Percentiles rank a stretch among this genome's conserved stretches.
These are phyloP conservation scores for Drosophila aff. DNA, from an alignment of 1,140 invertebrate species.

Conservation along the genomic window DNA sequence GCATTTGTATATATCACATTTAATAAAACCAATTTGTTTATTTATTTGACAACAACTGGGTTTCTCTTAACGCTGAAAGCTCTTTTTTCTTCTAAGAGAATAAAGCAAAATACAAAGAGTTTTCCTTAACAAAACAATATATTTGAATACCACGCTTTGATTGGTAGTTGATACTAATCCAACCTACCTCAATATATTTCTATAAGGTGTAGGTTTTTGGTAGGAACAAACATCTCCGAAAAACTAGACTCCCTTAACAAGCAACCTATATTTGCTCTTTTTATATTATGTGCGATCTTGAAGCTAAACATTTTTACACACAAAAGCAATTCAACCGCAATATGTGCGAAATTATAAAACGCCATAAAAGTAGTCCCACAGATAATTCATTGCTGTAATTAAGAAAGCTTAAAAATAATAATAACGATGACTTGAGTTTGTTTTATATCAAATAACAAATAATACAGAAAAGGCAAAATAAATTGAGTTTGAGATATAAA, in stretches of 20 bases:
- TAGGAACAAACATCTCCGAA: background rate
- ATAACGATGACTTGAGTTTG: constrained; percentile 7
- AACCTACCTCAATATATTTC: constrained; percentile 15
- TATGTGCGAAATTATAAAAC: background rate
- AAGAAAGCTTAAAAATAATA: background rate
- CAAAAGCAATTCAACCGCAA: background rate
- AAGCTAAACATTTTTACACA: background rate
- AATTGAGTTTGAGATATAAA: no score
- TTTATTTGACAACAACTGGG: background rate
- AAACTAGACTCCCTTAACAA: background rate
- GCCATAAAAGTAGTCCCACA: constrained; percentile 1
- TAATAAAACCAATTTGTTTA: background rate
- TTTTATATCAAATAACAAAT: no score
- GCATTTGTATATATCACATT: background rate
- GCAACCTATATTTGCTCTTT: background rate
- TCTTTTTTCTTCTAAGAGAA: background rate
- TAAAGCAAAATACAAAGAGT: background rate
- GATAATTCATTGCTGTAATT: background rate
- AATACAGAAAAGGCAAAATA: no score
- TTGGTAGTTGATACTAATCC: background rate
- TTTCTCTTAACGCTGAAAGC: background rate
- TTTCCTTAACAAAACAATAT: background rate
- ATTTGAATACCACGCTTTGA: background rate
- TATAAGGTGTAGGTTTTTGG: background rate
- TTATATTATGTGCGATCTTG: background rate